Evolutionary conservation across 2,113 vertebrate genomes (phyloP).

Genomic region (Crotalus helleri): DNA sequence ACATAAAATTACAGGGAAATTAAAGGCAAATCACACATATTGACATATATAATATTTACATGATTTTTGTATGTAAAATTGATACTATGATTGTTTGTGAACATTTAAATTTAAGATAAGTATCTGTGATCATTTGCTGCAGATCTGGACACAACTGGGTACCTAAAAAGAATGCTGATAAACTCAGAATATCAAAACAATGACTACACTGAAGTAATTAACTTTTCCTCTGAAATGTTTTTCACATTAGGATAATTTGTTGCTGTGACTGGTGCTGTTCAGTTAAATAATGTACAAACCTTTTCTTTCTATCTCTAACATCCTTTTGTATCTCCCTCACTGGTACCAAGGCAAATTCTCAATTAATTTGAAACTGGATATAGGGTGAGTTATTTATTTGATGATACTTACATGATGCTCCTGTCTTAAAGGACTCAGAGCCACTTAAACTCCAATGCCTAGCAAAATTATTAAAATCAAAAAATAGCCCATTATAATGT

Average conservation of each 20-base stretch:
- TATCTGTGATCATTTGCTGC: not conserved
- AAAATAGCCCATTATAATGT: not conserved
- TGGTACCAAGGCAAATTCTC: constrained; percentile 18
- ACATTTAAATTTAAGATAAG: not conserved
- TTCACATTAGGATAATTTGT: constrained; percentile 21
- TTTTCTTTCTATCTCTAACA: constrained; percentile 11
- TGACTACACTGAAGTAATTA: not conserved
- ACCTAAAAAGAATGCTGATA: constrained; percentile 21
- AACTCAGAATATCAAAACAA: constrained; percentile 7
- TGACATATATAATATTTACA: not conserved
- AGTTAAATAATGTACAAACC: constrained; percentile 34
- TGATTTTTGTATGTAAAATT: constrained; percentile 7
- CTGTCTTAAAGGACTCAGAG: not conserved
- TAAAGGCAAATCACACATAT: not conserved
- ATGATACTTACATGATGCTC: not conserved
- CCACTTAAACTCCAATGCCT: not conserved
- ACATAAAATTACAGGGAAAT: constrained; percentile 1
- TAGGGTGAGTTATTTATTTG: not conserved
- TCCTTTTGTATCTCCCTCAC: not conserved
- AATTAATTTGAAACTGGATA: constrained; percentile 8
- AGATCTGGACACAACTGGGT: not conserved
- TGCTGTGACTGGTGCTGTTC: constrained; percentile 10
- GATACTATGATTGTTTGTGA: not conserved
- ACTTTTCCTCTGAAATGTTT: constrained; percentile 18
- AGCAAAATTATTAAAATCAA: not conserved